Evolutionary conservation across 37 sponge, comb jelly and placozoan genomes (phyloP).

Genomic region (Spongilla lacustris): DNA sequence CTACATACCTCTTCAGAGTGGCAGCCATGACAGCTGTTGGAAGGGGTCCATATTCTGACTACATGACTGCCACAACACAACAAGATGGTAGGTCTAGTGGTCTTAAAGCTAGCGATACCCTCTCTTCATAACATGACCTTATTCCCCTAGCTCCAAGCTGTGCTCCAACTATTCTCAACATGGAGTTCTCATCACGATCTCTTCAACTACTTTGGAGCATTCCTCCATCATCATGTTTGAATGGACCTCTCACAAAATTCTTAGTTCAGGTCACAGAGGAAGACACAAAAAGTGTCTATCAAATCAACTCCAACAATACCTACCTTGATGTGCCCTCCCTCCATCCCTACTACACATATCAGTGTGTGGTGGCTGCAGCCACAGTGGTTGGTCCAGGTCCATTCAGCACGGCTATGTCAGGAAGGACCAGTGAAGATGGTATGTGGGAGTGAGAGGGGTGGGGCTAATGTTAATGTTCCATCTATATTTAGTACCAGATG

Average conservation of each 20-base stretch:
- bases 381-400: conserved; percentile 28
- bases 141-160: too few species aligned
- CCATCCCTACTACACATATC: conserved; percentile 8
- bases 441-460: neutral
- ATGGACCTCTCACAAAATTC: conserved; percentile 15
- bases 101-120: too few species aligned
- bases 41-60: conserved; percentile 13
- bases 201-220: neutral
- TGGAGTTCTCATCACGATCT: too few species aligned
- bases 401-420: neutral
- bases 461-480: too few species aligned
- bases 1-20: conserved; percentile 16
- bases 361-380: conserved; percentile 13
- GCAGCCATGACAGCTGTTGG: conserved; percentile 30
- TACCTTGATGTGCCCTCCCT: neutral
- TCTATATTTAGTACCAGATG: neutral
- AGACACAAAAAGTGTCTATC: neutral
- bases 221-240: conserved; percentile 14
- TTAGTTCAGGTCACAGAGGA: neutral
- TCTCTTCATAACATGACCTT: too few species aligned
- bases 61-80: too few species aligned
- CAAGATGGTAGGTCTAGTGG: too few species aligned
- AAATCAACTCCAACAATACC: neutral
- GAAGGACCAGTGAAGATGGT: conserved; percentile 7
- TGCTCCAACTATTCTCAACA: too few species aligned